Evolutionary conservation across 2,113 vertebrate genomes (phyloP).

Genomic region (Serinus canaria): DNA sequence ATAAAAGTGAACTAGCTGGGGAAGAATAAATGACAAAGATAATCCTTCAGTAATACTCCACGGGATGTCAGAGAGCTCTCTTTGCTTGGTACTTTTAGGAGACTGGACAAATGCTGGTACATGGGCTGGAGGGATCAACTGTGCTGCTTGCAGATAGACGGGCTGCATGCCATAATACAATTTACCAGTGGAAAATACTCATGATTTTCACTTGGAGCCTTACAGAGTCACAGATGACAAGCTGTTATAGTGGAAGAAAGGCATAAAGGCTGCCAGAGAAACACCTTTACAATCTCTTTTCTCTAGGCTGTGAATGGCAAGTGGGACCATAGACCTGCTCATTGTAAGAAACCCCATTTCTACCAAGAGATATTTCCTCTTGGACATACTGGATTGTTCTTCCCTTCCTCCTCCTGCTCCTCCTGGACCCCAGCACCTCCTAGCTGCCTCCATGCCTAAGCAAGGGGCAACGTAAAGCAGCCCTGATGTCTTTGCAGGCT

Average conservation of each 20-base stretch:
- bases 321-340: not conserved
- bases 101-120: rapidly evolving
- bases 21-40: not conserved
- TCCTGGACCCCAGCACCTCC: not conserved
- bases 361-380: not conserved
- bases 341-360: not conserved
- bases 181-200: not conserved
- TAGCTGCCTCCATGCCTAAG: not conserved
- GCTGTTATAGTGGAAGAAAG: not conserved
- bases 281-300: not conserved
- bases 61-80: not conserved
- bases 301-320: not conserved
- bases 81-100: not conserved
- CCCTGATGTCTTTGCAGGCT: not conserved
- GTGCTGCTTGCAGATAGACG: not conserved
- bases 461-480: rapidly evolving
- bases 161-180: not conserved
- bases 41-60: rapidly evolving
- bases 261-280: not conserved
- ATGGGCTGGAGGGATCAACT: not conserved
- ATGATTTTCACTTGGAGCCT: not conserved
- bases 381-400: not conserved
- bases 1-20: not conserved
- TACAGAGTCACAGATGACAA: not conserved
- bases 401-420: not conserved